These are phyloP conservation scores for Actinia equina DNA, from an alignment of 64 coral and sea anemone species.

Conservation along the genomic window DNA sequence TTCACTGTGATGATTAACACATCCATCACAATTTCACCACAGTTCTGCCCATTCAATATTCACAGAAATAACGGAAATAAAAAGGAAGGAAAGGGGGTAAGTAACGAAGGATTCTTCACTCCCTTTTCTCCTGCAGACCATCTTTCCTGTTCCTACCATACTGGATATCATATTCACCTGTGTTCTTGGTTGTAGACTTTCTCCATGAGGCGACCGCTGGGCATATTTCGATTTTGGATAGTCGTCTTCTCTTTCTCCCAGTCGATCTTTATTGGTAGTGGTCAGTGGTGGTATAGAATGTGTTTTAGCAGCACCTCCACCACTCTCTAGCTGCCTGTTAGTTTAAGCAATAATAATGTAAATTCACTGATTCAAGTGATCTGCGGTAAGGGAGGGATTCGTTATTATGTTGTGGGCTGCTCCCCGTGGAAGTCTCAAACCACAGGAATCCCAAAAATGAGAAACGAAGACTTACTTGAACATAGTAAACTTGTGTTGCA, in stretches of 20 bases:
- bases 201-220: not conserved
- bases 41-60: no score
- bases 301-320: constrained; percentile 3
- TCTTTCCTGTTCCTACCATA: no score
- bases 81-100: no score
- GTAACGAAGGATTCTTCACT: no score
- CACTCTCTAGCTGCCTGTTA: constrained; percentile 12
- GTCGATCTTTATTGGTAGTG: not conserved
- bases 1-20: no score
- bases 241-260: not conserved
- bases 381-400: no score
- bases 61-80: no score
- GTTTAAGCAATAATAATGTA: not conserved
- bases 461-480: constrained; percentile 32
- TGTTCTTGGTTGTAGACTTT: not conserved
- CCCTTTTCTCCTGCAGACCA: no score
- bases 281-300: not conserved
- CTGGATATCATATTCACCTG: not conserved
- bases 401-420: not conserved
- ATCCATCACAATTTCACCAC: no score
- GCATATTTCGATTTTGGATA: not conserved
- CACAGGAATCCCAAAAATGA: not conserved
- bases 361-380: not conserved
- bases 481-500: constrained; percentile 32
- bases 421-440: not conserved